Percentiles rank a stretch among this genome's conserved stretches.
Evolutionary conservation across 2,888 invertebrate species (phyloP).

Genomic region (Mesodorylaimus sp.): DNA sequence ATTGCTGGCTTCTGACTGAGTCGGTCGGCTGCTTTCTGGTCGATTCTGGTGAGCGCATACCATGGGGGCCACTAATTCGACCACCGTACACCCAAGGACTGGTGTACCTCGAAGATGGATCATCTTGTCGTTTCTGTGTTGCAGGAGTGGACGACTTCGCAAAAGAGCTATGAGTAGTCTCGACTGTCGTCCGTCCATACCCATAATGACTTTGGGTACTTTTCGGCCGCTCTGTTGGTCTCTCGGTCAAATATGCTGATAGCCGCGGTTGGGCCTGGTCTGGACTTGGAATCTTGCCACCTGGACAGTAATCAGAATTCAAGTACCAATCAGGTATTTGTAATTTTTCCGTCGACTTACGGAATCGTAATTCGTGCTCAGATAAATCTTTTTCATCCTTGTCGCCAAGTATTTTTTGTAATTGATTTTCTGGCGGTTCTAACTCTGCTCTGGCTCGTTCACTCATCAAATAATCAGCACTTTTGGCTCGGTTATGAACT

Average conservation of each 20-base stretch:
- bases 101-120: not conserved
- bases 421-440: constrained; percentile 27
- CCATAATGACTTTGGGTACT: not conserved
- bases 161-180: not conserved
- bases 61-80: too few species aligned
- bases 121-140: not conserved
- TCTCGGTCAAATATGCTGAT: not conserved
- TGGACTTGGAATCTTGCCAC: not conserved
- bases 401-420: constrained; percentile 24
- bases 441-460: constrained; percentile 25
- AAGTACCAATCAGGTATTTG: constrained; percentile 25
- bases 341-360: constrained; percentile 25
- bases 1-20: too few species aligned
- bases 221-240: not conserved
- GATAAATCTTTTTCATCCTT: constrained; percentile 13
- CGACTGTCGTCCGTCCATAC: not conserved
- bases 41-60: too few species aligned
- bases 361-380: constrained; percentile 27
- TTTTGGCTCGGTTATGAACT: constrained; percentile 23
- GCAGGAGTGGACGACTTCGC: too few species aligned
- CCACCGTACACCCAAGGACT: constrained; percentile 5
- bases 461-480: constrained; percentile 28
- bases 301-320: constrained; percentile 5
- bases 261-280: too few species aligned
- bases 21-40: too few species aligned